Conservation (phyloP, 2,888 invertebrate genomes). For the Lycophotia porphyrea region DNA sequence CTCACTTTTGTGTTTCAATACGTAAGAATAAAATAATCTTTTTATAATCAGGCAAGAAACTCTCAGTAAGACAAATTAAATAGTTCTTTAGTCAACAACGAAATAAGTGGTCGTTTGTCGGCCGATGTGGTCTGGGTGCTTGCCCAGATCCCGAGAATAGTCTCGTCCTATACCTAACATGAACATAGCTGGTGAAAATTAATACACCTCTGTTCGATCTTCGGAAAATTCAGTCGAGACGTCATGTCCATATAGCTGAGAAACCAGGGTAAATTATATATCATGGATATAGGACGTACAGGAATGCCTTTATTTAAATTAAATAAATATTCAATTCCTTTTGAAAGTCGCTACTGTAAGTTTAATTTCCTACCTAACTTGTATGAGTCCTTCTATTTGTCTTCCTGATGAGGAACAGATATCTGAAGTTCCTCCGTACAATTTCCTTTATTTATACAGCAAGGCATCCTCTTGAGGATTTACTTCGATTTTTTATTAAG, state of each 20-base stretch:
- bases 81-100: background rate
- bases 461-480: conserved; percentile 45
- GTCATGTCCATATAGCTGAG: background rate
- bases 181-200: background rate
- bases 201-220: background rate
- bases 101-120: background rate
- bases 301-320: background rate
- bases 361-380: conserved; percentile 44
- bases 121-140: background rate
- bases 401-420: conserved; percentile 44
- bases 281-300: background rate
- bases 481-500: conserved; percentile 54
- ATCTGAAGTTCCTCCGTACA: conserved; percentile 37
- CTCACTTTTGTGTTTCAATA: background rate
- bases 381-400: conserved; percentile 39
- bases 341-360: conserved; percentile 7
- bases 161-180: background rate
- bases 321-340: conserved; percentile 2
- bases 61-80: background rate
- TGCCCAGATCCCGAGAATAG: background rate
- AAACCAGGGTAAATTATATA: no score
- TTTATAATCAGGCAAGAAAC: background rate
- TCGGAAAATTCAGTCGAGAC: background rate
- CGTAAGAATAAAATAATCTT: background rate
- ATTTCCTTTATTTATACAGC: conserved; percentile 49